Base-by-base conservation (phyloP, 2,888 invertebrate species). In the Chrysomela aeneicollis region DNA sequence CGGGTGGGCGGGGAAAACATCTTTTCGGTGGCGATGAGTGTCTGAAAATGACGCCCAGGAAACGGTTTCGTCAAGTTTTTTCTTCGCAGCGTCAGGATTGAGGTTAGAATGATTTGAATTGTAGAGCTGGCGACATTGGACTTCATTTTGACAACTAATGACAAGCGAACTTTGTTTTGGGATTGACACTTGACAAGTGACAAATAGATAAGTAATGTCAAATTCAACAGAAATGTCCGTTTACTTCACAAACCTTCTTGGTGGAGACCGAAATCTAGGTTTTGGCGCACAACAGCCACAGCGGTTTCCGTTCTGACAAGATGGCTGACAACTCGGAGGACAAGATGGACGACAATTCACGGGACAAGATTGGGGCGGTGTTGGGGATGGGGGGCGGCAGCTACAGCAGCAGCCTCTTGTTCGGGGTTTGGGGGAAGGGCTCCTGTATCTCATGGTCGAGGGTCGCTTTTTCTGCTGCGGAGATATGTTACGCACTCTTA, bases 401-500 rank as follows among this genome's bases (percentile, higher is more conserved):
- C 53, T 19, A 2, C 57, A 57, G 22, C 63, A 61, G 26, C 52
- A 60, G 4, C 59, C 52, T 10, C 62, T 51, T 6, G 55, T 61
- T 15, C 61, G 62, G 12, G 63, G 66, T 18, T 66, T 42, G 5
- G 52, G 60, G 32, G 51, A 35, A 4, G 59, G 35, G 18, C 37
- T 60, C 3, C 52, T 32, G 52, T 49, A 50, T n/a, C 53, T 51
- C 15, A 35, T 8, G 5, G 58, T 62, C 10, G 42, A 42, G 15
- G 42, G 51, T n/a, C 61, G 58, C 12, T 1, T 55, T 10, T 46
- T 57, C 5, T 57, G 42, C 18, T 21, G 46, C 8, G 57, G 57
- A 2, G 57, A 47, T 22, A 57, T 46, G 26, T 42, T 26, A 1
- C 57, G 57, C 10, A 57, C 26, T 12, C 18, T 57, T 22, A 57